Percentiles rank a stretch among this genome's conserved stretches.
Evolutionary conservation across 2,797 vertebrate genomes (phyloP).

Genomic region (Hippopotamyrus pictus): DNA sequence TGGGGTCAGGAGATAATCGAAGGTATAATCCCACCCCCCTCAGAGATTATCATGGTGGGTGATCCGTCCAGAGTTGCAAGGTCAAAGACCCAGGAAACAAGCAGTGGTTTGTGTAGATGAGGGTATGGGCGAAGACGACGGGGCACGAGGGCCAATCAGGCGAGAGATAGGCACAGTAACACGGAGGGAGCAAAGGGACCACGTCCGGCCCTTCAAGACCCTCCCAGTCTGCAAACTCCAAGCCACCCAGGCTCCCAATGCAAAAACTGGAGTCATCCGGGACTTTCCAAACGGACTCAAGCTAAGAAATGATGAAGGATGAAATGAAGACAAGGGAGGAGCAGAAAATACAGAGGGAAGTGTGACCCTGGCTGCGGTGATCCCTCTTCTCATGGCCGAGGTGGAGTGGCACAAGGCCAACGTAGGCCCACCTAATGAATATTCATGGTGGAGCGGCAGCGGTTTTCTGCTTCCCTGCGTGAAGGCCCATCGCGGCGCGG

Average conservation of each 20-base stretch:
- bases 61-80: background rate
- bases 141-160: background rate
- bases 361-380: background rate
- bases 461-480: background rate
- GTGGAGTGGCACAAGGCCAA: background rate
- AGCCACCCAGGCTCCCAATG: background rate
- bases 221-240: background rate
- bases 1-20: background rate
- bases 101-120: background rate
- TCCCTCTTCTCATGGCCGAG: background rate
- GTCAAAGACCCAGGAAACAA: background rate
- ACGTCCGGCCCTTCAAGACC: background rate
- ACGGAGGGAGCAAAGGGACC: background rate
- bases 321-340: background rate
- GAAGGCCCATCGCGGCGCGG: background rate
- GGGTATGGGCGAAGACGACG: background rate
- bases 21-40: background rate
- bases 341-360: background rate
- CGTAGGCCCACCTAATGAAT: background rate
- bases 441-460: background rate
- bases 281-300: background rate
- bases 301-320: background rate
- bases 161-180: background rate
- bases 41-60: background rate
- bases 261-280: background rate